Conservation (phyloP, 2,113 vertebrate species). For the Cyphotilapia sp. region DNA sequence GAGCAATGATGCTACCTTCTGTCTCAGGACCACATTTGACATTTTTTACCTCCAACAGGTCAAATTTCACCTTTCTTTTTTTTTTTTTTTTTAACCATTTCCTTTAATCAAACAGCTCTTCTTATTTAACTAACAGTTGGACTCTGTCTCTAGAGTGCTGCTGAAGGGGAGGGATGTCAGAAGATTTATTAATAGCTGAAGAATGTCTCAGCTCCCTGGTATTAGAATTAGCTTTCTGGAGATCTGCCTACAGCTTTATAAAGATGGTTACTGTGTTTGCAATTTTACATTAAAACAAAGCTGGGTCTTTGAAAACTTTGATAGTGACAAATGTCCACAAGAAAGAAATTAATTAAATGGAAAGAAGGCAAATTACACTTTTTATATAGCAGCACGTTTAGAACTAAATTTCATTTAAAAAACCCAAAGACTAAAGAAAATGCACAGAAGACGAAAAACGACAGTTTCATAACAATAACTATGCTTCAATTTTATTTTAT, state of each 20-base stretch:
- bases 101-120: not conserved
- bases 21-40: not conserved
- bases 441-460: not conserved
- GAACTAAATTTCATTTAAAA: not conserved
- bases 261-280: not conserved
- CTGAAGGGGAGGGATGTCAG: not conserved
- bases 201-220: not conserved
- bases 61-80: not conserved
- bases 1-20: not conserved
- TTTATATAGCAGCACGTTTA: not conserved
- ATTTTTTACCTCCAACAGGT: not conserved
- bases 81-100: fast-evolving
- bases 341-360: not conserved
- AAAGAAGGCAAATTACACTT: not conserved
- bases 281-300: not conserved
- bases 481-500: not conserved
- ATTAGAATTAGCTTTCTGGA: not conserved
- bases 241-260: not conserved
- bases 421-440: not conserved
- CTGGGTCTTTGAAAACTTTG: not conserved
- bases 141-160: not conserved
- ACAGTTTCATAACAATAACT: not conserved
- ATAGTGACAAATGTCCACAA: not conserved
- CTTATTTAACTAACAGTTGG: not conserved
- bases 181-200: slow-evolving; percentile 21